A percentile compares a stretch with the other conserved stretches of the same genome.
Conservation (phyloP, 2,888 invertebrate genomes). For the Catonia carolina region DNA sequence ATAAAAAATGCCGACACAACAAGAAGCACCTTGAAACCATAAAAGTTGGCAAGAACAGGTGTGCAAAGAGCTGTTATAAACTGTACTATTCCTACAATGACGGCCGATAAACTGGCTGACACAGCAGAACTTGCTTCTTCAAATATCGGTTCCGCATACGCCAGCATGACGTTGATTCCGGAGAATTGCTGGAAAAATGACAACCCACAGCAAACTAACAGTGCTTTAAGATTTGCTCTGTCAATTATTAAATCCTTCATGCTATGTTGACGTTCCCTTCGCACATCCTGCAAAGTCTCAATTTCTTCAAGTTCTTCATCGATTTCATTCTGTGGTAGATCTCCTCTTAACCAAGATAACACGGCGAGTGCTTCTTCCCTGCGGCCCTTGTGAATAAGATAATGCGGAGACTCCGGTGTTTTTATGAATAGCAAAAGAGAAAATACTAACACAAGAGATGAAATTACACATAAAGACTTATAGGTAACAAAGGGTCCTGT, state of each 20-base stretch:
- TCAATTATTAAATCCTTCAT: conserved; percentile 8
- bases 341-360: not conserved
- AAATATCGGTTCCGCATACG: conserved; percentile 4
- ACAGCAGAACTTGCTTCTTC: not conserved
- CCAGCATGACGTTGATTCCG: conserved; percentile 8
- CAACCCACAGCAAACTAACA: not conserved
- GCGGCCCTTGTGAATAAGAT: not conserved
- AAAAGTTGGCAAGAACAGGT: not conserved
- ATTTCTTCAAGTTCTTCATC: not conserved
- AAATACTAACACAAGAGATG: conserved; percentile 1
- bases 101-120: not conserved
- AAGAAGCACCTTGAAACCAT: conserved; percentile 3
- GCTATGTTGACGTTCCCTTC: not conserved
- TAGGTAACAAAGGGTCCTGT: not conserved
- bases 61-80: conserved; percentile 4
- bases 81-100: conserved; percentile 3
- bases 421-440: not conserved
- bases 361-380: not conserved
- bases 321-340: not conserved
- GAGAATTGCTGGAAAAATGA: conserved; percentile 9
- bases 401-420: conserved; percentile 6
- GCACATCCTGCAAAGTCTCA: not conserved
- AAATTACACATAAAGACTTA: not conserved
- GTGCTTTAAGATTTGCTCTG: not conserved
- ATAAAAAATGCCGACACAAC: not conserved